Evolutionary conservation across 1,140 invertebrate species (phyloP).

Genomic region (Popillia japonica): DNA sequence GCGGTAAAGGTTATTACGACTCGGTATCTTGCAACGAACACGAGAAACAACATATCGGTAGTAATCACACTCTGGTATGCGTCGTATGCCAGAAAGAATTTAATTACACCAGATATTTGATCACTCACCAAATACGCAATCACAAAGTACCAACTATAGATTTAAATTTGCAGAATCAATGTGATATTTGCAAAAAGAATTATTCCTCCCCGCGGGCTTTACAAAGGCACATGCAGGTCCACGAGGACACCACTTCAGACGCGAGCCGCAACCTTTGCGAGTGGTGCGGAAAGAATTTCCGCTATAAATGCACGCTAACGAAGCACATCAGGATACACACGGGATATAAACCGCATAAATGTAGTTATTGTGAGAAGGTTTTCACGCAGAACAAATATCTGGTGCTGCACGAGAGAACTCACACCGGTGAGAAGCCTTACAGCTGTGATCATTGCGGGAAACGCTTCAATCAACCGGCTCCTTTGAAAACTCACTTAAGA

Average conservation of each 20-base stretch:
- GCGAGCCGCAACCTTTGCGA: constrained; percentile 58
- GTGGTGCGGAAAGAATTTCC: constrained; percentile 58
- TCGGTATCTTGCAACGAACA: too few species aligned
- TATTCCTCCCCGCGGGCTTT: constrained; percentile 57
- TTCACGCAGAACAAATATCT: constrained; percentile 69
- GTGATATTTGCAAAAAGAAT: constrained; percentile 57
- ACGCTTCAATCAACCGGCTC: constrained; percentile 57
- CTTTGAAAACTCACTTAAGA: constrained; percentile 60
- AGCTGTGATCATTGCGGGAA: background rate
- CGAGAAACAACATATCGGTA: too few species aligned
- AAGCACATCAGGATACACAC: constrained; percentile 60
- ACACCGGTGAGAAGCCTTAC: constrained; percentile 11
- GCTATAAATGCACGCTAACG: constrained; percentile 56
- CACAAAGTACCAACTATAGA: constrained; percentile 50
- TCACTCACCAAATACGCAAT: constrained; percentile 47
- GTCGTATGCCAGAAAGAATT: constrained; percentile 48
- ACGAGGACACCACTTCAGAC: constrained; percentile 58
- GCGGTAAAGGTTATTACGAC: constrained; percentile 49
- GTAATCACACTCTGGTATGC: too few species aligned
- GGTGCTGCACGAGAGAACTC: constrained; percentile 4
- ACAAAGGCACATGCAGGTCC: constrained; percentile 59
- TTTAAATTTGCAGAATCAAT: constrained; percentile 52
- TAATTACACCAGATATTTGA: constrained; percentile 53
- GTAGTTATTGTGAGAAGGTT: constrained; percentile 56
- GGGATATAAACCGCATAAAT: background rate